Evolutionary conservation across 1,140 invertebrate species (phyloP).

Genomic region (Lasioglossum albipes): DNA sequence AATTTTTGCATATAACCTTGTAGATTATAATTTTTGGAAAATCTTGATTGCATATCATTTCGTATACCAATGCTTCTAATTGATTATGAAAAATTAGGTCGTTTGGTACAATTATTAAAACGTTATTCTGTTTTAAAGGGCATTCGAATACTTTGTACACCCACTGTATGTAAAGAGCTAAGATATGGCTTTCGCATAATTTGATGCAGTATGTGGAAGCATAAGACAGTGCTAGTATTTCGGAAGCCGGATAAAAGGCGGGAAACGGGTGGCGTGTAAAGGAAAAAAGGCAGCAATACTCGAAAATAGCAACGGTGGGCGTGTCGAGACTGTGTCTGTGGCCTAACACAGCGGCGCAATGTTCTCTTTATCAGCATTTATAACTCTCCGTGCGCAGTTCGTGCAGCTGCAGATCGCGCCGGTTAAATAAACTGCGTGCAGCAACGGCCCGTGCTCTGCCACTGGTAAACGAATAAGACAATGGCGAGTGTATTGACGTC

Average conservation of each 20-base stretch:
- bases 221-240: not conserved
- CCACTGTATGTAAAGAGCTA: too few relatives aligned
- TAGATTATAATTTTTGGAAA: too few relatives aligned
- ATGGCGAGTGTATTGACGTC: slow-evolving; percentile 49
- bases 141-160: too few relatives aligned
- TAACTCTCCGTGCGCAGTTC: slow-evolving; percentile 40
- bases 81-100: too few relatives aligned
- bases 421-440: slow-evolving; percentile 54
- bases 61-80: too few relatives aligned
- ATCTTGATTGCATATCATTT: too few relatives aligned
- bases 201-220: too few relatives aligned
- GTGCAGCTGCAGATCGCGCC: slow-evolving; percentile 29
- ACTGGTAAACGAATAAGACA: slow-evolving; percentile 51
- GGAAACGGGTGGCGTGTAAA: not conserved
- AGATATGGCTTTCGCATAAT: too few relatives aligned
- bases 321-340: not conserved
- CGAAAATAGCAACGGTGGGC: slow-evolving; percentile 45
- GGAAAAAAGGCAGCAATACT: slow-evolving; percentile 27
- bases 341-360: slow-evolving; percentile 8
- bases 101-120: too few relatives aligned
- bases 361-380: slow-evolving; percentile 52
- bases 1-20: too few relatives aligned
- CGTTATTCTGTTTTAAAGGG: too few relatives aligned
- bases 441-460: not conserved
- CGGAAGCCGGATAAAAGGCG: slow-evolving; percentile 8